These are phyloP conservation scores for Actinemys pallida DNA, from an alignment of 2,113 vertebrate species.

Conservation along the genomic window DNA sequence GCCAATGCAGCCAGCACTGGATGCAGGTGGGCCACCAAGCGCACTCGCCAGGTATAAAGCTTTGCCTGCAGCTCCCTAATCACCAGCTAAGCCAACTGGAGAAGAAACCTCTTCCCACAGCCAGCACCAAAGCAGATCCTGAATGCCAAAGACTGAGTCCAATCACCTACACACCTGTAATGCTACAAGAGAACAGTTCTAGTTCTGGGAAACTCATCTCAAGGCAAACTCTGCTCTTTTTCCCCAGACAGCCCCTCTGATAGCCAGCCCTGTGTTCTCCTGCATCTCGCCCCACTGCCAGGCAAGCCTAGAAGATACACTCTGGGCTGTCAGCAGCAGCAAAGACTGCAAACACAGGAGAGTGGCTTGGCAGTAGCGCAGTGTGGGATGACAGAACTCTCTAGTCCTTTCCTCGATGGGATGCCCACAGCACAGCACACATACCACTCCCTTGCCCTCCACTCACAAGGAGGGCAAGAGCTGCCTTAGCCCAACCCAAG, in stretches of 20 bases:
- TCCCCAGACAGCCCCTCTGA: not conserved
- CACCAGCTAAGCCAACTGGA: not conserved
- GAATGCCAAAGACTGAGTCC: not conserved
- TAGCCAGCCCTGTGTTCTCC: not conserved
- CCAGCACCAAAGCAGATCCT: not conserved
- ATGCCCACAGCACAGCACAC: not conserved
- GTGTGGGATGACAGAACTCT: not conserved
- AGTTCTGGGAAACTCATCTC: not conserved
- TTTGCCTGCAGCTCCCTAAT: not conserved
- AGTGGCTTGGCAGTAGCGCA: conserved; percentile 1
- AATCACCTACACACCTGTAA: not conserved
- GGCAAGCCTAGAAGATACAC: not conserved
- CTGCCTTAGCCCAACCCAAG: not conserved
- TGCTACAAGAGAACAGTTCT: not conserved
- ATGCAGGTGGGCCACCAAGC: not conserved
- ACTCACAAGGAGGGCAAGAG: not conserved
- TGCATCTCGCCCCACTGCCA: not conserved
- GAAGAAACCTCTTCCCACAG: not conserved
- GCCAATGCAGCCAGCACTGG: not conserved
- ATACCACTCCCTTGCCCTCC: not conserved
- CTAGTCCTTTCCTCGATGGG: not conserved
- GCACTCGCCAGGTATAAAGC: not conserved
- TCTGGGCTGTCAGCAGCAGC: not conserved
- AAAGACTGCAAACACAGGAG: not conserved
- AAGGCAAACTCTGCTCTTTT: not conserved